A percentile compares a stretch with the other conserved stretches of the same genome.
Evolutionary conservation across 2,113 vertebrate species (phyloP).

Genomic region (Plecotus auritus): DNA sequence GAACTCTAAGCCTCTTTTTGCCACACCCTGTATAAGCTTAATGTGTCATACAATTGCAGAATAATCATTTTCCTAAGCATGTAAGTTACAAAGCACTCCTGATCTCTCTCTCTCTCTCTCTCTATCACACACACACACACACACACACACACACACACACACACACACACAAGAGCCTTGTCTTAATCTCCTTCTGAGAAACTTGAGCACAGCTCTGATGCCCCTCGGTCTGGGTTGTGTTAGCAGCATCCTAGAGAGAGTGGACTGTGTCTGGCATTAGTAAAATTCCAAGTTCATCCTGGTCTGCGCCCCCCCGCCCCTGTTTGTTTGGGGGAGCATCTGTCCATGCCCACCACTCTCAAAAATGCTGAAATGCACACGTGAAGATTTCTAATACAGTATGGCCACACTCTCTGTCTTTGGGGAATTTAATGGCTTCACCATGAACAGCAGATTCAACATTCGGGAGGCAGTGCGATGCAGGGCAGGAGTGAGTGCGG

Average conservation of each 20-base stretch:
- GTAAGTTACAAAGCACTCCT: too few relatives aligned
- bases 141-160: too few relatives aligned
- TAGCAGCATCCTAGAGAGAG: not conserved
- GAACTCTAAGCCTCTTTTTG: not conserved
- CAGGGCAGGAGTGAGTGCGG: not conserved
- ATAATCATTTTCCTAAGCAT: too few relatives aligned
- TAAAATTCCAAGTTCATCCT: not conserved
- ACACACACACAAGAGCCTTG: too few relatives aligned
- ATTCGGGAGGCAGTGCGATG: not conserved
- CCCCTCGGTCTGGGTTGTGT: not conserved
- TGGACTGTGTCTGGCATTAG: not conserved
- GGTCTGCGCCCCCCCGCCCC: fast-evolving
- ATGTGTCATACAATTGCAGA: too few relatives aligned
- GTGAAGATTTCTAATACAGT: not conserved
- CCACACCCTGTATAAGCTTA: not conserved
- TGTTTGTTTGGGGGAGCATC: not conserved
- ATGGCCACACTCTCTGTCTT: too few relatives aligned
- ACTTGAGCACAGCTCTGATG: not conserved
- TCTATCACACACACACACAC: too few relatives aligned
- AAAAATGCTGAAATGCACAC: not conserved
- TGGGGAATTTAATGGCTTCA: not conserved
- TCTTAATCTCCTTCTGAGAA: not conserved
- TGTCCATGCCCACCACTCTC: not conserved
- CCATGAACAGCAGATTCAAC: fast-evolving
- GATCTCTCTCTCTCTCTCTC: too few relatives aligned